These are phyloP conservation scores for Brotula barbata DNA, from an alignment of 2,797 vertebrate genomes.

Conservation along the genomic window DNA sequence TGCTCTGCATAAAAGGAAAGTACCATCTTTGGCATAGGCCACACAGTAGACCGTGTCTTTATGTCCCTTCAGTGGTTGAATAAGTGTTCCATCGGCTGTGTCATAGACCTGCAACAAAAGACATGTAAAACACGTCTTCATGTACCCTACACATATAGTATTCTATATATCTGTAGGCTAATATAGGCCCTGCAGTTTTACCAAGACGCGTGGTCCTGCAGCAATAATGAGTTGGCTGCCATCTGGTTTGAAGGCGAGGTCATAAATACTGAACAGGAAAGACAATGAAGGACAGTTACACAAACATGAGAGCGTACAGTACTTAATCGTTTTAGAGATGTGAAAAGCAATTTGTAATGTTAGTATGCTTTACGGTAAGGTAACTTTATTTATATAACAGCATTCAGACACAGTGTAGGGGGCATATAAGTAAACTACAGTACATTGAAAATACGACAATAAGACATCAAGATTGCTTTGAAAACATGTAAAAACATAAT, in stretches of 20 bases:
- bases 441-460: no score
- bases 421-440: no score
- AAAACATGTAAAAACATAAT: no score
- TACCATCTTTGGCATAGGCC: slow-evolving; percentile 98
- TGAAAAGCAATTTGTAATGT: no score
- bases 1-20: slow-evolving; percentile 27
- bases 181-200: slow-evolving; percentile 67
- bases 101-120: slow-evolving; percentile 88
- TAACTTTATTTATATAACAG: no score
- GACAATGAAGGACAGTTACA: slow-evolving; percentile 2
- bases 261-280: slow-evolving; percentile 85
- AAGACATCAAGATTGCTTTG: no score
- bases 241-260: slow-evolving; percentile 96
- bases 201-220: slow-evolving; percentile 92
- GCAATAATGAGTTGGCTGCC: slow-evolving; percentile 94
- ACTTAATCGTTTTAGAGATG: no score
- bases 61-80: slow-evolving; percentile 95
- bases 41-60: slow-evolving; percentile 97
- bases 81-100: slow-evolving; percentile 90
- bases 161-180: neutral
- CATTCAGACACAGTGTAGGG: no score
- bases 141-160: neutral
- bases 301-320: slow-evolving; percentile 2
- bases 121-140: slow-evolving; percentile 1
- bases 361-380: no score